Percentiles rank a stretch among this genome's conserved stretches.
Conservation (phyloP, 2,888 invertebrate species). For the Pterostichus madidus region DNA sequence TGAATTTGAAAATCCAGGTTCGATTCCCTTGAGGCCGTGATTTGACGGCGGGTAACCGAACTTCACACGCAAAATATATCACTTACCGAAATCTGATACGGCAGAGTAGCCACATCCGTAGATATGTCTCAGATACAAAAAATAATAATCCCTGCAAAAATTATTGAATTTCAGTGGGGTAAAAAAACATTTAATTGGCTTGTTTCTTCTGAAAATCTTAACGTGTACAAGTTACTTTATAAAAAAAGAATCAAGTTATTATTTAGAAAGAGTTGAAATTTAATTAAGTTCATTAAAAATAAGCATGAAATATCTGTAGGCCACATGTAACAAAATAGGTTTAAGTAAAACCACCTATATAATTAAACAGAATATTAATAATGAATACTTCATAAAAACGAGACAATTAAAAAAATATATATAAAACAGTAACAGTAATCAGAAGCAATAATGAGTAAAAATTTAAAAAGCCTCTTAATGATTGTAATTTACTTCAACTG, state of each 20-base stretch:
- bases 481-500: slow-evolving; percentile 27
- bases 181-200: too few species aligned
- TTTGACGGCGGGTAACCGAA: too few species aligned
- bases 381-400: not conserved
- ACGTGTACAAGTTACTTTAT: too few species aligned
- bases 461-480: slow-evolving; percentile 17
- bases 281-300: slow-evolving; percentile 11
- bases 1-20: too few species aligned
- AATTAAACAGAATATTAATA: not conserved
- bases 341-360: not conserved
- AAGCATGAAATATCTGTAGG: not conserved
- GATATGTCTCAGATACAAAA: too few species aligned
- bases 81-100: too few species aligned
- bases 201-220: too few species aligned
- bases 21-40: too few species aligned
- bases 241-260: not conserved
- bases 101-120: too few species aligned
- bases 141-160: too few species aligned
- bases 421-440: slow-evolving; percentile 3
- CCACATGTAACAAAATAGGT: not conserved
- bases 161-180: too few species aligned
- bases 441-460: slow-evolving; percentile 46
- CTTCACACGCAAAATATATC: too few species aligned
- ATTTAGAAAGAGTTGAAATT: not conserved
- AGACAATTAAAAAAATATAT: not conserved